Evolutionary conservation across 2,888 invertebrate genomes (phyloP), one percentile per base, ranked within the genome.

Genomic region (Synergus laeviventris): DNA sequence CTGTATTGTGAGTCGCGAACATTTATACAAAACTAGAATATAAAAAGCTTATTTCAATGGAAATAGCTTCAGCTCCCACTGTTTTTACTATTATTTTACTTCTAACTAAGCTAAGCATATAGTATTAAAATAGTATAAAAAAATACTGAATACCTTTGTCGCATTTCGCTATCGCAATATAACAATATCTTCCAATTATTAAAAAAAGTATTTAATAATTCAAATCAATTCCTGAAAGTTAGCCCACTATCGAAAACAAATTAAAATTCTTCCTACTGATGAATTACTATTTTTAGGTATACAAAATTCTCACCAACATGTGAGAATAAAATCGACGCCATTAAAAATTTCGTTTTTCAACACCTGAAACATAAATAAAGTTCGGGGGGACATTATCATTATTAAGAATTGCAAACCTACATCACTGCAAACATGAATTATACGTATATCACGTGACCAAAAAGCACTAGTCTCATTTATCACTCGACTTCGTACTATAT

Each of bases 141-240:
- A 62, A 18, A 36, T 39, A 18, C 18, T 62, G 36, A 38, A 18
- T 11, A 36, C n/a, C 62, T 62, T 62, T 12, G 38, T 62, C 62
- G 3, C 4, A 62, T 16, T 62, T 62, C 62, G 62, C 9, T 62
- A 62, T 62, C 62, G 62, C 62, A 62, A 62, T 38, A 24, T 39
- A 39, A 39, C 9, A 56, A 18, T 56, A 56, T 5, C 9, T 18
- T 61, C 16, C 31, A 36, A 16, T 8, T 11, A 59, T 11, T 1
- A 60, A 45, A n/a, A n/a, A n/a, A n/a, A n/a, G n/a, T n/a, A n/a
- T n/a, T n/a, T n/a, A 49, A 8, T 45, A 45, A 45, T 45, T 45
- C 7, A n/a, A 8, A 49, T n/a, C n/a, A 49, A 8, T 45, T 45
- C 7, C 16, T n/a, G n/a, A 1, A 45, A n/a, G n/a, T 45, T 8